Conservation (phyloP, 2,888 invertebrate species). For the Fragum sueziense region DNA sequence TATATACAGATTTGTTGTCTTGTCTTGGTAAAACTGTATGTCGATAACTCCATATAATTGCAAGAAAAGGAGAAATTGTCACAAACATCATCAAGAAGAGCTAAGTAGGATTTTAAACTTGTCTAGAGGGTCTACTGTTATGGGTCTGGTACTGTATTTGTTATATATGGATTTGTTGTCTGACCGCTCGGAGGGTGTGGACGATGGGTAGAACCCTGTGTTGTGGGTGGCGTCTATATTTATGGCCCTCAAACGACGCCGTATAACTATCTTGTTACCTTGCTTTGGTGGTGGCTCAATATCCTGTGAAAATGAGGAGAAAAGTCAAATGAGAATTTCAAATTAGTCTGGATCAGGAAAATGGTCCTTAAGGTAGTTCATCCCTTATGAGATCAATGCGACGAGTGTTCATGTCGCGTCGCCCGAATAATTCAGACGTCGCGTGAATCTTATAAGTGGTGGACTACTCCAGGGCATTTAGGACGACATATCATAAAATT, state of each 20-base stretch:
- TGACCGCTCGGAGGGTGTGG: not conserved
- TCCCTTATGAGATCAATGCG: too few species aligned
- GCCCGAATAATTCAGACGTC: too few species aligned
- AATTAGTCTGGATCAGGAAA: not conserved
- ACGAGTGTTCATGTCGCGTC: too few species aligned
- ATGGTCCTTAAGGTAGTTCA: not conserved
- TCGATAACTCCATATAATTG: too few species aligned
- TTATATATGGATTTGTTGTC: conserved; percentile 16
- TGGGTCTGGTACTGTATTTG: not conserved
- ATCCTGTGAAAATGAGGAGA: conserved; percentile 58
- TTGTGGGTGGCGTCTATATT: conserved; percentile 39
- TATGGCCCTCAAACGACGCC: conserved; percentile 48
- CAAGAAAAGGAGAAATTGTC: not conserved
- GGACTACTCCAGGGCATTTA: too few species aligned
- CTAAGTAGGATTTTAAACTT: conserved; percentile 11
- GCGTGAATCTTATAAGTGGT: not conserved
- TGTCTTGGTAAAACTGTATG: too few species aligned
- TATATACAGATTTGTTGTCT: too few species aligned
- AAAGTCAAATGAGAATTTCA: not conserved
- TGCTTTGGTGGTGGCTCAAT: conserved; percentile 71
- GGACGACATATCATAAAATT: too few species aligned
- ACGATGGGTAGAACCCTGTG: conserved; percentile 29
- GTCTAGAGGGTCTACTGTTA: not conserved
- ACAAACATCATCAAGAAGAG: conserved; percentile 10
- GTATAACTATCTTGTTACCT: conserved; percentile 72